Base-by-base conservation (phyloP, 1,140 invertebrate species). In the Augochlora pura region DNA sequence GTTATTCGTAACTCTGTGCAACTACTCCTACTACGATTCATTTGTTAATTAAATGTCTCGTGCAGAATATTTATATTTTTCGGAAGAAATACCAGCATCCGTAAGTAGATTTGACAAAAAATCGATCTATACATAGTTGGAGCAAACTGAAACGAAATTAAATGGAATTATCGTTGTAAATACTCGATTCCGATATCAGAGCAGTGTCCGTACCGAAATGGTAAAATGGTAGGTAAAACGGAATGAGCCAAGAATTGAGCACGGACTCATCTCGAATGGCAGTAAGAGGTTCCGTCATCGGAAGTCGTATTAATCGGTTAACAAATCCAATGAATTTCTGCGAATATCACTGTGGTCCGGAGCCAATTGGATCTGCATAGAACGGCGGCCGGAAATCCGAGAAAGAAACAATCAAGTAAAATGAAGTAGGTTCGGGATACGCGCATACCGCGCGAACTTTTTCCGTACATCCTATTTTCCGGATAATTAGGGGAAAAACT, bases 401-500 rank as follows among this genome's bases (percentile, higher is more conserved):
- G 52, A 75, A 75, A 52, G 32, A n/a, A 68, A 60, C 23, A 59
- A 57, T 42, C 49, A 67, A 67, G 10, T 27, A 67, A 66, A 75
- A 75, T 68, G n/a, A 68, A 42, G 14, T 38, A 16, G 27, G 57
- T 59, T 68, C 59, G 7, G 32, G 46, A 42, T 54, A 27, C 46
- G 23, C 27, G 62, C n/a, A 25, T 46, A 39, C 62, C 9, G n/a
- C 46, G 23, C 38, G 1, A 39, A 68, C 73, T 68, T 76, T 67
- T 42, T 54, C 62, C 8, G 38, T 67, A 67, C 38, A 67, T 57
- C 12, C 64, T 32, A 21, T 25, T 16, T 18, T 38, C 39, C 16
- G 52, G 73, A 76, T 76, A 76, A 68, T 76, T 76, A 76, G 52
- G 18, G 21, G 71, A 67, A 52, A 52, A 74, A 76, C 73, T 76